These are phyloP conservation scores for Moxostoma hubbsi DNA, from an alignment of 2,797 vertebrate genomes.

Conservation along the genomic window DNA sequence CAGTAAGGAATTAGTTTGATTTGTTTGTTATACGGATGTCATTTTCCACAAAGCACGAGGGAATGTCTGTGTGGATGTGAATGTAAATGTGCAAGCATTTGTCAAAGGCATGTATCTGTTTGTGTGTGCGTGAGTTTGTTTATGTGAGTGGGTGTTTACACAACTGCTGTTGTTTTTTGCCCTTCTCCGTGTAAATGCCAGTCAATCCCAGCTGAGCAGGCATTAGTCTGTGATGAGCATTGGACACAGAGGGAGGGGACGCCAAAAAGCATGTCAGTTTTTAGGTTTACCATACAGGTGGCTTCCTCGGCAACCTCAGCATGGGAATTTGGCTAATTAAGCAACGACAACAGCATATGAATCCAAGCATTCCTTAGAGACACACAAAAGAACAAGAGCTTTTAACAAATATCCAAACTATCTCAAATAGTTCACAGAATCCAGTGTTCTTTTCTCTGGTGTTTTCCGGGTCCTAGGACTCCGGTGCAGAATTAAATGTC, in stretches of 20 bases:
- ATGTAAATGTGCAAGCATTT: slow-evolving; percentile 37
- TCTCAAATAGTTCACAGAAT: slow-evolving; percentile 55
- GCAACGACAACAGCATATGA: slow-evolving; percentile 75
- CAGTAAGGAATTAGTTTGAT: slow-evolving; percentile 37
- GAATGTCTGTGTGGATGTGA: slow-evolving; percentile 15
- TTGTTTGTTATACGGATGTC: slow-evolving; percentile 32
- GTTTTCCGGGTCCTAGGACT: slow-evolving; percentile 49
- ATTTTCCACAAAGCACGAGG: slow-evolving; percentile 5
- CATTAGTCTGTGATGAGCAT: slow-evolving; percentile 73
- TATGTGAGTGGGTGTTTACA: slow-evolving; percentile 60
- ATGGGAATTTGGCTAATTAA: slow-evolving; percentile 81
- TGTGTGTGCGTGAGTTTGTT: slow-evolving; percentile 25
- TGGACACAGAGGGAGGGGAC: slow-evolving; percentile 62
- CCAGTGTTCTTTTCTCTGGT: slow-evolving; percentile 51
- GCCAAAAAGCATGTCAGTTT: slow-evolving; percentile 71
- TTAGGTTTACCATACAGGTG: slow-evolving; percentile 77
- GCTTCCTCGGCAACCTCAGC: slow-evolving; percentile 62
- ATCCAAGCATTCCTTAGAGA: slow-evolving; percentile 67
- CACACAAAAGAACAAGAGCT: slow-evolving; percentile 60
- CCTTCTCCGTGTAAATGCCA: slow-evolving; percentile 71
- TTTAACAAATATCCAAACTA: slow-evolving; percentile 44
- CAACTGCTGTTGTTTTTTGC: slow-evolving; percentile 69
- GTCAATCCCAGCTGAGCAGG: slow-evolving; percentile 69
- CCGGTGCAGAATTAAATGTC: slow-evolving; percentile 60
- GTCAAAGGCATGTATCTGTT: slow-evolving; percentile 22